Base-by-base conservation (phyloP, 2,797 vertebrate species). In the Parambassis ranga region DNA sequence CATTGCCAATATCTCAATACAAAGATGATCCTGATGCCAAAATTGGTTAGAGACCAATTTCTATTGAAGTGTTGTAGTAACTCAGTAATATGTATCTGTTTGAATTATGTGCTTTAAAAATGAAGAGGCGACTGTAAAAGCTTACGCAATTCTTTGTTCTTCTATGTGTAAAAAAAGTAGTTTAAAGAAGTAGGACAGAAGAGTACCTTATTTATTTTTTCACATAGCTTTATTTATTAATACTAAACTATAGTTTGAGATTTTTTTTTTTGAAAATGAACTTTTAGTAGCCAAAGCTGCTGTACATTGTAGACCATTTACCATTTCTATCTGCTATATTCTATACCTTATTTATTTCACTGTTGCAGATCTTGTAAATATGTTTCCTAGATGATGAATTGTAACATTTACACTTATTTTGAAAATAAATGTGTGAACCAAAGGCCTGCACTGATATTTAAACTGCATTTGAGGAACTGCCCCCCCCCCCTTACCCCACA, bases 121-220 rank as follows among this genome's bases (percentile, higher is more conserved):
- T 72, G 65, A 90, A 84, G 82, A 87, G 73, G 79, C 15, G 52
- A 87, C 82, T 83, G 79, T 90, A 77, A 83, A 89, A 81, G 77
- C 86, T 85, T 79, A 73, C 57, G 60, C 74, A 62, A 77, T 80
- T 81, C 65, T 87, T 88, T 88, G 78, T 90, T 84, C 70, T 88
- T 88, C 68, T 83, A 77, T 61, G 79, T 91, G 81, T 90, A 35
- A 36, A 88, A 68, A 73, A 46, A 77, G 65, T 91, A 91, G 88
- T 83, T 85, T 74, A 90, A 87, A 90, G 81, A 85, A 89, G 88
- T 88, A 89, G 87, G 86, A 84, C 71, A 90, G 82, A 88, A 90
- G 89, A 92, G 87, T 88, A 90, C 79, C 87, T 89, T 94, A 93
- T 93, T 94, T 93, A 93, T 93, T 94, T 94, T 94, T 94, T 92